Evolutionary conservation across 2,797 vertebrate species (phyloP), one percentile per base, ranked within the genome.

Genomic region (Xiphophorus birchmanni): DNA sequence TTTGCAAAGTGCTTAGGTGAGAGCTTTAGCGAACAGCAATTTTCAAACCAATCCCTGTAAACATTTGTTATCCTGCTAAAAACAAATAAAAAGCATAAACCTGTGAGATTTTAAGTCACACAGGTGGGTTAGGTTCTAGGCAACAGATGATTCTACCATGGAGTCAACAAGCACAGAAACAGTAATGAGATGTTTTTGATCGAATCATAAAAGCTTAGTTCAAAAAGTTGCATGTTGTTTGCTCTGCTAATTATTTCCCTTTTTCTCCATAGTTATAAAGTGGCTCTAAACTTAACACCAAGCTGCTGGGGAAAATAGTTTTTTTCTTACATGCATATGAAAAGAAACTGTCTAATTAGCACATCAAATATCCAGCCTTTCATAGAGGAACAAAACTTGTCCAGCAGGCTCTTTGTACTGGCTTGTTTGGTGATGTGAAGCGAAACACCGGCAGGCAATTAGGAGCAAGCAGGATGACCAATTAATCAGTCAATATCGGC

Each of bases 381-480:
- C 37, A 26, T 17, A 26, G 10, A 75, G 75, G n/a, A 78, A 69
- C 40, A 79, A 29, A 79, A 60, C 56, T n/a, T 23, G 9, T 48
- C n/a, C 18, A 32, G 86, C 78, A 42, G 77, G 26, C 21, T 65
- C 37, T 52, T 63, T 44, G 42, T 73, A 71, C 23, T 35, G 63
- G 11, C 35, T 80, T 67, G n/a, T 32, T 48, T 18, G 56, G 13
- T n/a, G 65, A 18, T 73, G 23, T 5, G n/a, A 65, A 44, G 44
- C 23, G 52, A 87, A 84, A 77, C 35, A 60, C 72, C 74, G 60
- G 76, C 58, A 74, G 80, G 76, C 60, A 74, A 84, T 72, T 58
- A 73, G 60, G 47, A 79, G 17, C 35, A 44, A 7, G 29, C 44
- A 42, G 23, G 18, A 74, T 40, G 37, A 77, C 13, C 23, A 81